Base-by-base conservation (phyloP, 2,113 vertebrate genomes). In the Edolisoma coerulescens region DNA sequence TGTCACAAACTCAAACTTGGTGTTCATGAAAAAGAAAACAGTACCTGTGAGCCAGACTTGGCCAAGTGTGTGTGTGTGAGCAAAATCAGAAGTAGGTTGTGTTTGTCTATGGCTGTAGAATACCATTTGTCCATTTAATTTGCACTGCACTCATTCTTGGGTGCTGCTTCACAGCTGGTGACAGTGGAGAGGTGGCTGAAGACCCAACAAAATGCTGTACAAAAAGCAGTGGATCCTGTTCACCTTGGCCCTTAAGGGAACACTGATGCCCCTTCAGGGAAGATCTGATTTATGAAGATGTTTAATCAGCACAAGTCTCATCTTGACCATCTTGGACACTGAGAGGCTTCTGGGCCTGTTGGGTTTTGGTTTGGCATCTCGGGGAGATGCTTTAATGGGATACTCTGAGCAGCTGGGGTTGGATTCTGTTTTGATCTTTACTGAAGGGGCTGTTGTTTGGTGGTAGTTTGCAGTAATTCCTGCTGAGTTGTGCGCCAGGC, bases 221-320 rank as follows among this genome's bases (percentile, higher is more conserved):
- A 49, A 14, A 79, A 70, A 84, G 35, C 49, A 32, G 28, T 33
- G 52, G 27, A 6, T 75, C 3, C 0, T 2, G 0, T 50, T 50
- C 33, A 11, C 37, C 49, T 57, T 37, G 28, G 16, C 32, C 33
- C 63, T 44, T 44, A 8, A 41, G 39, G 71, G 39, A 53, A 4
- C 6, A 0, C 44, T 11, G 27, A 5, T 39, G 15, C 8, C 24
- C 2, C 52, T 35, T 47, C 30, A 23, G 54, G 39, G 50, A 24
- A 56, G 20, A 16, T 4, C 3, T 61, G n/a, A n/a, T 27, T 22
- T 17, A 0, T 27, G 1, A 2, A 14, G 5, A 1, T 14, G 7
- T 26, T 45, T 26, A 7, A 59, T 37, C 35, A 64, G 6, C 30
- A 32, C 21, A 11, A 16, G 28, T 41, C 37, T 41, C 33, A 1